These are phyloP conservation scores for Atherinosoma microstoma DNA, from an alignment of 2,797 vertebrate species.

Conservation along the genomic window DNA sequence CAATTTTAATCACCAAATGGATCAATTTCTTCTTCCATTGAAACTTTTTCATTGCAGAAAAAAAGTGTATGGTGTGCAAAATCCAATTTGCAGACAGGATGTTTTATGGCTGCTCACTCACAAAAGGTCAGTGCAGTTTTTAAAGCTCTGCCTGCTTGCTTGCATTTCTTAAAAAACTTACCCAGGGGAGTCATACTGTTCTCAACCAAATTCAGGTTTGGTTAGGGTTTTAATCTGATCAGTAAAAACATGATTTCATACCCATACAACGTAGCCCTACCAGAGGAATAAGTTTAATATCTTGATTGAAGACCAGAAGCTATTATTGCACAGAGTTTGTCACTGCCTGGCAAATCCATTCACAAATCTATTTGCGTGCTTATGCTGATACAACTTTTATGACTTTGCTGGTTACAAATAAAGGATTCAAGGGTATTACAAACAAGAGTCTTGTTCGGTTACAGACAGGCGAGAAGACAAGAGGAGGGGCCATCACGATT, in stretches of 20 bases:
- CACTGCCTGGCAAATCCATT: constrained; percentile 40
- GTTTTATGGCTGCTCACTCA: constrained; percentile 45
- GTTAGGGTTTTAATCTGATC: constrained; percentile 19
- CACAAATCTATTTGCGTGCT: constrained; percentile 36
- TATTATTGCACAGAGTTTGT: constrained; percentile 19
- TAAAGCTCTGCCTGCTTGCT: constrained; percentile 50
- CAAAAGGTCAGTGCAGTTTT: constrained; percentile 64
- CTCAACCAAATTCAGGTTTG: constrained; percentile 38
- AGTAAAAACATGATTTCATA: constrained; percentile 16
- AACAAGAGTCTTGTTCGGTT: constrained; percentile 40
- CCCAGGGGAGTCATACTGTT: constrained; percentile 15
- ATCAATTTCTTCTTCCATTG: constrained; percentile 55
- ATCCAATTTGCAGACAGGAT: constrained; percentile 58
- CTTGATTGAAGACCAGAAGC: constrained; percentile 12
- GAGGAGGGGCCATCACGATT: constrained; percentile 49
- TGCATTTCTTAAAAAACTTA: constrained; percentile 42
- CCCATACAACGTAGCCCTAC: neutral
- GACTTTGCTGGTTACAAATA: constrained; percentile 53
- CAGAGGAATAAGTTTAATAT: constrained; percentile 20
- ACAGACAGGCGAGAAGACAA: constrained; percentile 26
- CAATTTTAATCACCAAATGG: constrained; percentile 63
- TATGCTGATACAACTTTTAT: constrained; percentile 40
- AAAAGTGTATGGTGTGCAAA: constrained; percentile 57
- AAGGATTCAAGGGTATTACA: constrained; percentile 41
- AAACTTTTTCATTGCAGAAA: constrained; percentile 60